These are phyloP conservation scores for Cylloceria caligata DNA, from an alignment of 2,888 invertebrate genomes.

Conservation along the genomic window DNA sequence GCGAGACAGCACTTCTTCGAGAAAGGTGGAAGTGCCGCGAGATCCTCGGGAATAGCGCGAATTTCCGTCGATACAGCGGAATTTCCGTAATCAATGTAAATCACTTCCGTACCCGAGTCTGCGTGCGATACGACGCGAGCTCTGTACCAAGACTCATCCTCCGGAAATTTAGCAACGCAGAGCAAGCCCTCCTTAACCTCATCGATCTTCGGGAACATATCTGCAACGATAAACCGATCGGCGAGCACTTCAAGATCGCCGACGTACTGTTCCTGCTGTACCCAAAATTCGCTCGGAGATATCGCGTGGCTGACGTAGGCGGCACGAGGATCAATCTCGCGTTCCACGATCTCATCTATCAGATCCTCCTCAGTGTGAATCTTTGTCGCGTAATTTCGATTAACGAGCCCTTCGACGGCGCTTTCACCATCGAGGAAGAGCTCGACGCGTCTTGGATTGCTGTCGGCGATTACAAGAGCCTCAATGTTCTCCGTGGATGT, in stretches of 20 bases:
- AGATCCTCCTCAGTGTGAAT: constrained; percentile 74
- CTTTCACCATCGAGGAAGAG: constrained; percentile 81
- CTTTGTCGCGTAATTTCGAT: constrained; percentile 74
- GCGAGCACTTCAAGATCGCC: constrained; percentile 88
- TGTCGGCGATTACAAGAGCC: constrained; percentile 79
- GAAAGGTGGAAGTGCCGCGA: constrained; percentile 86
- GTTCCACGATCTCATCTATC: constrained; percentile 76
- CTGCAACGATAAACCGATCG: constrained; percentile 86
- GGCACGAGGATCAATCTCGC: constrained; percentile 84
- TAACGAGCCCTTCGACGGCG: constrained; percentile 75
- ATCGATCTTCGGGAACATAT: constrained; percentile 85
- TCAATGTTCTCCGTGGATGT: constrained; percentile 63
- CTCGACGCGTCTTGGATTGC: constrained; percentile 81
- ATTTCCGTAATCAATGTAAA: constrained; percentile 90
- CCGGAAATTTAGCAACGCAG: constrained; percentile 89
- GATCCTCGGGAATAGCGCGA: constrained; percentile 87
- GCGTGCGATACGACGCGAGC: constrained; percentile 87
- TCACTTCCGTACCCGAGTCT: constrained; percentile 86
- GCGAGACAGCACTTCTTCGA: constrained; percentile 88
- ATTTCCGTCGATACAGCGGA: constrained; percentile 88
- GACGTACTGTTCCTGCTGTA: constrained; percentile 89
- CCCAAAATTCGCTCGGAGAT: constrained; percentile 90
- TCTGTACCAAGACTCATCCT: constrained; percentile 89
- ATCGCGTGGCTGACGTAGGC: constrained; percentile 89
- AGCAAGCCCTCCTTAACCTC: constrained; percentile 87